These are phyloP conservation scores for Spodoptera litura DNA, from an alignment of 1,140 invertebrate species.

Conservation along the genomic window DNA sequence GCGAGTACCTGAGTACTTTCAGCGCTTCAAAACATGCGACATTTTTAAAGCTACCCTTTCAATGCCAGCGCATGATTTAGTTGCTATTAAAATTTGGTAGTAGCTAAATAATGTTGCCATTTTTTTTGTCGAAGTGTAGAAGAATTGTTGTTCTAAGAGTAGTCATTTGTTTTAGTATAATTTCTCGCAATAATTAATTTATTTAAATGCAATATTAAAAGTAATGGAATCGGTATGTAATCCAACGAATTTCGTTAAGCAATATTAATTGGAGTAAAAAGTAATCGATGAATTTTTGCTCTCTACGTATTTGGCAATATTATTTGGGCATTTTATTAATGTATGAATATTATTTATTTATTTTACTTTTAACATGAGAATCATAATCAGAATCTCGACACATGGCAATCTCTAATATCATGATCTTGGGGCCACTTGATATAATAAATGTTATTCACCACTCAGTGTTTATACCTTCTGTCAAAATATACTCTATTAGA, in stretches of 20 bases:
- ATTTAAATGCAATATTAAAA: constrained; percentile 62
- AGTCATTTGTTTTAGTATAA: constrained; percentile 46
- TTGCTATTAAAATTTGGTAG: background rate
- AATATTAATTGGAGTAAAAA: constrained; percentile 68
- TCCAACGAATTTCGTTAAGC: constrained; percentile 80
- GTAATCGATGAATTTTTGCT: constrained; percentile 57
- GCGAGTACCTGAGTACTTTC: no score
- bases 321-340: constrained; percentile 6
- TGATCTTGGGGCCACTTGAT: constrained; percentile 79
- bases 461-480: constrained; percentile 51
- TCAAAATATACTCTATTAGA: constrained; percentile 50
- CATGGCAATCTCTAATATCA: constrained; percentile 56
- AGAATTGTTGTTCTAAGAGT: constrained; percentile 27
- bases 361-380: constrained; percentile 42
- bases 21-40: no score
- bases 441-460: constrained; percentile 59
- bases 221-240: constrained; percentile 48
- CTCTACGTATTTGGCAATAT: constrained; percentile 58
- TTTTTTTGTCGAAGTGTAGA: constrained; percentile 9
- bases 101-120: background rate
- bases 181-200: constrained; percentile 50
- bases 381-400: constrained; percentile 45
- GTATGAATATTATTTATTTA: constrained; percentile 19
- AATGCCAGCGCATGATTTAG: background rate
- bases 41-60: background rate